phyloP scores from a whole-genome alignment of 1,140 invertebrate species.

The Microplitis mediator region DNA sequence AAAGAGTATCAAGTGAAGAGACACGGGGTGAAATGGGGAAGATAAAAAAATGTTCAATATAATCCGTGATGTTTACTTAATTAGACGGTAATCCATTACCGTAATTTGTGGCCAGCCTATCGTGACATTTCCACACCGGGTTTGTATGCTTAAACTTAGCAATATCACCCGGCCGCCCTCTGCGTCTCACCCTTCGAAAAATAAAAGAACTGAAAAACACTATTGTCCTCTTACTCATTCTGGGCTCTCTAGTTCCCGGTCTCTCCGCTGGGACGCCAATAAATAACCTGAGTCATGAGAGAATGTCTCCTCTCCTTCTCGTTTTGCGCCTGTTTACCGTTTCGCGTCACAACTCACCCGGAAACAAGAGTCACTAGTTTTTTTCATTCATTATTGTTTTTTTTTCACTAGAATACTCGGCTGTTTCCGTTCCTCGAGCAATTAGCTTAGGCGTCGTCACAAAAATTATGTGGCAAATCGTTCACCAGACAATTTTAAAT shows the following conservation, averaged over 20 bases:
- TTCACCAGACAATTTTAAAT: constrained; percentile 7
- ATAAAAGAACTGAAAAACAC: not conserved
- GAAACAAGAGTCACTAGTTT: constrained; percentile 12
- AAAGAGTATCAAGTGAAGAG: not conserved
- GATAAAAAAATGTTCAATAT: not conserved
- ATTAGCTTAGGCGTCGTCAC: constrained; percentile 12
- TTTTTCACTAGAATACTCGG: constrained; percentile 6
- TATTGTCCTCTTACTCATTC: not conserved
- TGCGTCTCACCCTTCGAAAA: no score
- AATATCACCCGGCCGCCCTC: not conserved
- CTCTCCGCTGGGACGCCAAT: not conserved
- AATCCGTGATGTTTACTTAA: constrained; percentile 46
- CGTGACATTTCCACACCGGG: constrained; percentile 6
- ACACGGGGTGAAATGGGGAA: not conserved
- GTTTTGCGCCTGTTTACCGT: constrained; percentile 18
- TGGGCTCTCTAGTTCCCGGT: not conserved
- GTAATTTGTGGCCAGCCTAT: constrained; percentile 22
- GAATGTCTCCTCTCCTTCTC: not conserved
- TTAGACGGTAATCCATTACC: constrained; percentile 50
- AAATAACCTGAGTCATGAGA: constrained; percentile 12
- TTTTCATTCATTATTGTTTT: not conserved
- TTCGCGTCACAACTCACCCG: constrained; percentile 15
- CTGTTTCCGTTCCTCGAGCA: not conserved
- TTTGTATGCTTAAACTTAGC: not conserved
- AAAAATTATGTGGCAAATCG: not conserved